phyloP scores from a whole-genome alignment of 2,113 vertebrate genomes.

The Thalassoma bifasciatum region DNA sequence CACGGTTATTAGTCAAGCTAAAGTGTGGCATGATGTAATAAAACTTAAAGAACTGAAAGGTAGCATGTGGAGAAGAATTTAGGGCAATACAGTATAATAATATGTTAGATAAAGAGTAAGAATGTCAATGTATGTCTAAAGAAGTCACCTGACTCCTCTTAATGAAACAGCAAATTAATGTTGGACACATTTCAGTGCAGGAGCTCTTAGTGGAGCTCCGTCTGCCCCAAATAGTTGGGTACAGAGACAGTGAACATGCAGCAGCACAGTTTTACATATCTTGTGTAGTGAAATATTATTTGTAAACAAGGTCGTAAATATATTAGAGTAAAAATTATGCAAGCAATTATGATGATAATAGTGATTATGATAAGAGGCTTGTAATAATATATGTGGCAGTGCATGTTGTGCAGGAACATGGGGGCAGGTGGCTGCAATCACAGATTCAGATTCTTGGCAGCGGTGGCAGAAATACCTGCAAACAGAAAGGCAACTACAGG shows the following conservation, averaged over 20 bases:
- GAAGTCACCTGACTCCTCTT: neutral
- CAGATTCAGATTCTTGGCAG: neutral
- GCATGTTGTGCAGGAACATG: neutral
- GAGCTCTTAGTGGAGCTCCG: no score
- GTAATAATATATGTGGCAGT: neutral
- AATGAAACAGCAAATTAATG: neutral
- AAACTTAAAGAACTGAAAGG: slow-evolving; percentile 16
- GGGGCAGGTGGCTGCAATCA: neutral
- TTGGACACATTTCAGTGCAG: no score
- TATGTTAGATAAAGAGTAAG: neutral
- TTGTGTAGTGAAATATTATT: no score
- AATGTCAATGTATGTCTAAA: neutral
- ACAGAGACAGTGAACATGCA: no score
- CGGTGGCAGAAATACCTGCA: no score
- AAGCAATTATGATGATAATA: no score
- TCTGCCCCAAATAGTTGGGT: no score
- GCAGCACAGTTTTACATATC: no score
- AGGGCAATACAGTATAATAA: neutral
- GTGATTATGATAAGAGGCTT: neutral
- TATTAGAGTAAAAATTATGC: no score
- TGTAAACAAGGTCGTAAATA: no score
- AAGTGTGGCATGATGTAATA: slow-evolving; percentile 1
- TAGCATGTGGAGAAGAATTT: neutral
- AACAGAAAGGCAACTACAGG: neutral
- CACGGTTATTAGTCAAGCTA: slow-evolving; percentile 24